phyloP scores from a whole-genome alignment of 2,888 invertebrate genomes.

The Anthophora plumipes region DNA sequence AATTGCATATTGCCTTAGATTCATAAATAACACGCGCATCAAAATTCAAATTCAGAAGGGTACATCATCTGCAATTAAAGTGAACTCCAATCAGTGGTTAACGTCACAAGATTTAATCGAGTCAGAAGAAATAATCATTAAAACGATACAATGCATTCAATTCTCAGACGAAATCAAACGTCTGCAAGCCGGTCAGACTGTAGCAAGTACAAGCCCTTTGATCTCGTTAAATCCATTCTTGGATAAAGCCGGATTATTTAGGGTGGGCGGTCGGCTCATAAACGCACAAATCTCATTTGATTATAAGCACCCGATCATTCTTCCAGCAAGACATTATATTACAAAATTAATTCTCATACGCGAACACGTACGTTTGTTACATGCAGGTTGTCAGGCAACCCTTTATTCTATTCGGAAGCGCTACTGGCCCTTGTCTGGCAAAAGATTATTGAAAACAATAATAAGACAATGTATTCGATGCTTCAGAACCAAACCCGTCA shows the following conservation, averaged over 20 bases:
- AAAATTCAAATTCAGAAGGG: not conserved
- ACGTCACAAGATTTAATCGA: not conserved
- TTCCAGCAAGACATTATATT: too few relatives aligned
- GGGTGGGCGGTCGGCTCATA: too few relatives aligned
- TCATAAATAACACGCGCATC: not conserved
- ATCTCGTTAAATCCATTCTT: too few relatives aligned
- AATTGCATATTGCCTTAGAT: too few relatives aligned
- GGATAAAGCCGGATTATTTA: too few relatives aligned
- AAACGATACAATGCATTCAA: not conserved
- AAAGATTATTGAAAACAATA: constrained; percentile 6
- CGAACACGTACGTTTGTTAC: constrained; percentile 1
- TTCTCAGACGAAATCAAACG: not conserved
- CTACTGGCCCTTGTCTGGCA: constrained; percentile 28
- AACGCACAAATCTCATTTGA: too few relatives aligned
- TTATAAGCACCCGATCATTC: too few relatives aligned
- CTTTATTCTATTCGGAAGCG: too few relatives aligned
- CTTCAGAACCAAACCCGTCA: constrained; percentile 4
- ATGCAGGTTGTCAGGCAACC: too few relatives aligned
- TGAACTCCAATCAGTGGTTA: not conserved
- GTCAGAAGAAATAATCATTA: not conserved
- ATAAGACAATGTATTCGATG: constrained; percentile 23
- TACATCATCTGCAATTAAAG: too few relatives aligned
- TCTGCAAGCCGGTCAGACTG: too few relatives aligned
- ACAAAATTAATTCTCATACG: not conserved
- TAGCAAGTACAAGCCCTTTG: too few relatives aligned